Evolutionary conservation across 1,140 invertebrate genomes (phyloP), one percentile per base, ranked within the genome.

Genomic region (Aphidius ervi): DNA sequence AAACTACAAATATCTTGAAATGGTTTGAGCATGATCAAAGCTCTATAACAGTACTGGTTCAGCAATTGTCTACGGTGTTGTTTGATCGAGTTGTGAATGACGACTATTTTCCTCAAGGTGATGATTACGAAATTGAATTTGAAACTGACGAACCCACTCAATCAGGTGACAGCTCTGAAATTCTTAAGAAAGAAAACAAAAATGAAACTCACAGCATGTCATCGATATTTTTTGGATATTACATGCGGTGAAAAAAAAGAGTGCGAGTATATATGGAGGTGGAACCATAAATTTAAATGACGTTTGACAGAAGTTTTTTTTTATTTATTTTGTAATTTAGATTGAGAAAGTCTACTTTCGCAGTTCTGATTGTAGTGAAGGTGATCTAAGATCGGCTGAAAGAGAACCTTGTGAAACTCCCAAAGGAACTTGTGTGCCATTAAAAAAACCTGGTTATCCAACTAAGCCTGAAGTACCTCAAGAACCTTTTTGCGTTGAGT

Each of bases 401-500:
- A 70, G 59, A 49, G 64, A 67, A 48, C 72, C 75, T 0, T 77
- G 71, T 42, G 64, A 69, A 37, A 66, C 70, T 37, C 70, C 74
- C 1, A 63, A 75, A 42, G 70, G 68, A 5, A 71, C 72, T 16
- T 73, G 71, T 55, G 62, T 39, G 6, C 73, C 72, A 8, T 6
- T 59, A 46, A 61, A 63, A n/a, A 67, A 68, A 45, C 65, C 74
- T 6, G 71, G 69, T 6, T 71, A 74, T 61, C 70, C 67, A 0
- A 0, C 64, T 6, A 76, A 76, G 64, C 67, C 63, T 5, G 69
- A 67, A 63, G 62, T 63, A 5, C 49, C 59, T 5, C 71, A 50
- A 52, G 77, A 77, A 58, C 67, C 67, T 9, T 70, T 78, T 62
- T 75, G 74, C 59, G 63, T 78, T 8, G 71, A 72, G 58, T 75